Base-by-base conservation (phyloP, 2,888 invertebrate species). In the Ophioninae sp. region DNA sequence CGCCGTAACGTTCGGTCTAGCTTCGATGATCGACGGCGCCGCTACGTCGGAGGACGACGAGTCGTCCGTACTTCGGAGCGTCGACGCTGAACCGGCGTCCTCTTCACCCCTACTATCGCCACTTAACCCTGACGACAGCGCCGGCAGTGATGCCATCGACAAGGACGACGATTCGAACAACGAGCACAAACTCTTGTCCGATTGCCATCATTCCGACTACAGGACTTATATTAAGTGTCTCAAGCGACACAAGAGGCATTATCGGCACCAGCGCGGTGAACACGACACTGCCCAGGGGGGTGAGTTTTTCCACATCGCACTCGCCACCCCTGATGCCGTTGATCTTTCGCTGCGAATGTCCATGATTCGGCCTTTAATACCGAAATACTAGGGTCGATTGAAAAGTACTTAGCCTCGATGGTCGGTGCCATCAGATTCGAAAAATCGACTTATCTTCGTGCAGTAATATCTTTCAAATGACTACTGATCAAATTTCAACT, bases 211-310 rank as follows among this genome's bases (percentile, higher is more conserved):
- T 82, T 78, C 89, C 17, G 91, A 92, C 79, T 92, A 92, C 84
- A 88, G 90, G 59, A 90, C 88, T 17, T 92, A 92, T 79, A 88
- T 92, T 41, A 90, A 90, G 82, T 92, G 92, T 63, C 85, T 92
- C 8, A 91, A 89, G 79, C 87, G 91, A 58, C 90, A 90, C 56
- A 92, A 91, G 81, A 88, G 92, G 72, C 91, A 91, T 44, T 89
- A 91, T 63, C 56, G 9, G 30, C 81, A 79, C 20, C 59, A 59
- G 20, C 20, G 20, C 39, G 23, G 3, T 39, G 79, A 76, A 0
- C 76, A 81, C 61, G 75, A 79, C 0, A 23, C 59, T 8, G 7
- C 23, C 13, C 81, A 84, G 2, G 75, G 64, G 13, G 81, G 81
- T 79, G 41, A 81, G 51, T 51, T 44, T 51, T 56, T 22, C 8